Base-by-base conservation (phyloP, 2,888 invertebrate genomes). In the Ichneumoninae sp. region DNA sequence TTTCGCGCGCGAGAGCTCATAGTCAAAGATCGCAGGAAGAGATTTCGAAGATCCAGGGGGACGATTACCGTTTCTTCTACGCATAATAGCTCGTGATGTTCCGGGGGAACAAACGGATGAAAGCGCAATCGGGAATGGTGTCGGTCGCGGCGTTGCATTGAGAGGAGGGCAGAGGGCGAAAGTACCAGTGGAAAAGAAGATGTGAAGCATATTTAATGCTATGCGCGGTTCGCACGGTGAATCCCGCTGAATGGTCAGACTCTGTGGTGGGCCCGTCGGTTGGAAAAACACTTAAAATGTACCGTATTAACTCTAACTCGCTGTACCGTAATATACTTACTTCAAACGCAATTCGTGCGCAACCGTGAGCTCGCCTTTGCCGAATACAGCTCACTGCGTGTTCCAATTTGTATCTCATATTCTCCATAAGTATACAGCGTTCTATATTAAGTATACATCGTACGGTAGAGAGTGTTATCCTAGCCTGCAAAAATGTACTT, bases 11-110 rank as follows among this genome's bases (percentile, higher is more conserved):
- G 66, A 71, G 30, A 33, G 52, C 72, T 36, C 68, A 74, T 78
- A 78, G 78, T 69, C 80, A 19, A 69, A 77, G 80, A 84, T 84
- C 84, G 80, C 75, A 60, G 40, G 36, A 50, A 66, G 75, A 80
- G 83, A 83, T 83, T 80, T 71, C 75, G 71, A 70, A 83, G 83
- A 83, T 83, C 62, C 57, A 68, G 40, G 71, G 71, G 75, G 65
- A 76, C 66, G 83, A 83, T 83, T 79, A 76, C 76, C 66, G 26
- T 80, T 70, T 75, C 30, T 19, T 76, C 52, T 71, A 80, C 65
- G 68, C 62, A 69, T 72, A 76, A 75, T 75, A 50, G 50, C 62
- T 62, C 44, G 50, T 54, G 22, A 54, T 22, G 65, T 71, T 66
- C 22, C 22, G 71, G 75, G 50, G 74, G 70, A 83, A 75, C 79